Percentiles rank a stretch among this genome's conserved stretches.
These are phyloP conservation scores for Osmerus eperlanus DNA, from an alignment of 2,113 vertebrate genomes.

Conservation along the genomic window DNA sequence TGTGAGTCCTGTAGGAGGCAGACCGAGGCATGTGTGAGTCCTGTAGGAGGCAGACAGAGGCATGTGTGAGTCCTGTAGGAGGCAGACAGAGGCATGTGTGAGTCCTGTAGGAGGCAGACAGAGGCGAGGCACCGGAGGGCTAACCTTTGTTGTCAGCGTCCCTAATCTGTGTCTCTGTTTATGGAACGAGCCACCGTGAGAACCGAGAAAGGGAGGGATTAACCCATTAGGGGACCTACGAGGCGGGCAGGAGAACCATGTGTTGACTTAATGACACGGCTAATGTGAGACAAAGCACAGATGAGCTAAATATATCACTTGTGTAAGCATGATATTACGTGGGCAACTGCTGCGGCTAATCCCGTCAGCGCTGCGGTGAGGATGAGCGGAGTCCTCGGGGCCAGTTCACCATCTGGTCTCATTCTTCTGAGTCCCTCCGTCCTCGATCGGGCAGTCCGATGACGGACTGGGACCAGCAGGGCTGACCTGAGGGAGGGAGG, in stretches of 20 bases:
- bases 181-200: slow-evolving; percentile 26
- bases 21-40: too few relatives aligned
- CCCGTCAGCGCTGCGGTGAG: slow-evolving; percentile 52
- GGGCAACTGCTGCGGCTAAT: slow-evolving; percentile 70
- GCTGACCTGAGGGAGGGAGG: slow-evolving; percentile 1
- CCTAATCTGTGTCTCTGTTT: slow-evolving; percentile 48
- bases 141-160: slow-evolving; percentile 27
- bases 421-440: slow-evolving; percentile 51
- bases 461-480: slow-evolving; percentile 25
- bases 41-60: too few relatives aligned
- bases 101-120: neutral
- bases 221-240: slow-evolving; percentile 43
- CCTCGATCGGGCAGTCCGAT: slow-evolving; percentile 42
- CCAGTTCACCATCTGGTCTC: slow-evolving; percentile 59
- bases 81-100: neutral
- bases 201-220: slow-evolving; percentile 53
- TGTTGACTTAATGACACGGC: slow-evolving; percentile 61
- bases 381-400: slow-evolving; percentile 59
- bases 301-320: slow-evolving; percentile 68
- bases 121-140: neutral
- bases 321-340: slow-evolving; percentile 50
- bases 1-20: too few relatives aligned
- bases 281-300: slow-evolving; percentile 63
- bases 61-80: too few relatives aligned
- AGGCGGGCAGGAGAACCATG: slow-evolving; percentile 49